Percentiles rank a stretch among this genome's conserved stretches.
These are phyloP conservation scores for Turritopsis dohrnii DNA, from an alignment of 30 jellyfish, hydroid and myxozoan genomes.

Conservation along the genomic window DNA sequence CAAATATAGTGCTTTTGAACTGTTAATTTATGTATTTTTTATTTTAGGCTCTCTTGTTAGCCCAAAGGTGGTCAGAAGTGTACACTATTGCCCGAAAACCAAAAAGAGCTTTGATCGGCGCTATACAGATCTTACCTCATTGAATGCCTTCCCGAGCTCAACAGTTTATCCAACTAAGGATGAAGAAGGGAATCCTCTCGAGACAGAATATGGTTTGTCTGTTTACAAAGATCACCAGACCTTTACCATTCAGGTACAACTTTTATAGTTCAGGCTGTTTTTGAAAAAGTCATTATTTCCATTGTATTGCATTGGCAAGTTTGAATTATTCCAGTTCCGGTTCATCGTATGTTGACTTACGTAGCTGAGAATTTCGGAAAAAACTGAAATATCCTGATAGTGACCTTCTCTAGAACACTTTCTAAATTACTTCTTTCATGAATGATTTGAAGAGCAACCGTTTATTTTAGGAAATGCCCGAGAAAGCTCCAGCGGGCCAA, in stretches of 20 bases:
- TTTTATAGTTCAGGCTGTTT: too few species aligned
- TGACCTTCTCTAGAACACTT: conserved; percentile 15
- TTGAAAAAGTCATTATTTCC: too few species aligned
- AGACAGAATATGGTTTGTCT: conserved; percentile 96
- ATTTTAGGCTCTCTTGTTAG: conserved; percentile 74
- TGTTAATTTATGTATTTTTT: neutral
- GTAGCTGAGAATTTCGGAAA: too few species aligned
- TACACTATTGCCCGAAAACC: conserved; percentile 91
- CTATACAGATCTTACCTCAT: conserved; percentile 94
- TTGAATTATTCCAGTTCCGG: too few species aligned
- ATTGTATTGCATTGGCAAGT: too few species aligned
- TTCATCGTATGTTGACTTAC: too few species aligned
- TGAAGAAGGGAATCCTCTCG: conserved; percentile 90
- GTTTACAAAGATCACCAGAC: conserved; percentile 95
- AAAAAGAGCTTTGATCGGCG: conserved; percentile 85
- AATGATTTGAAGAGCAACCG: neutral
- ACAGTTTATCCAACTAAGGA: conserved; percentile 97
- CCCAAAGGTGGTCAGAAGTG: conserved; percentile 95
- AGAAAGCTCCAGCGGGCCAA: conserved; percentile 99
- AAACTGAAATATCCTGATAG: neutral
- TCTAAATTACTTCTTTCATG: too few species aligned
- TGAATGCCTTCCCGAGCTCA: conserved; percentile 86
- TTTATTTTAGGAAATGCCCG: conserved; percentile 98
- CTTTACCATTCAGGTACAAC: conserved; percentile 82
- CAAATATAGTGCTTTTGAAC: too few species aligned